phyloP scores from a whole-genome alignment of 2,888 invertebrate species.

The Poecilobothrus nobilitatus region DNA sequence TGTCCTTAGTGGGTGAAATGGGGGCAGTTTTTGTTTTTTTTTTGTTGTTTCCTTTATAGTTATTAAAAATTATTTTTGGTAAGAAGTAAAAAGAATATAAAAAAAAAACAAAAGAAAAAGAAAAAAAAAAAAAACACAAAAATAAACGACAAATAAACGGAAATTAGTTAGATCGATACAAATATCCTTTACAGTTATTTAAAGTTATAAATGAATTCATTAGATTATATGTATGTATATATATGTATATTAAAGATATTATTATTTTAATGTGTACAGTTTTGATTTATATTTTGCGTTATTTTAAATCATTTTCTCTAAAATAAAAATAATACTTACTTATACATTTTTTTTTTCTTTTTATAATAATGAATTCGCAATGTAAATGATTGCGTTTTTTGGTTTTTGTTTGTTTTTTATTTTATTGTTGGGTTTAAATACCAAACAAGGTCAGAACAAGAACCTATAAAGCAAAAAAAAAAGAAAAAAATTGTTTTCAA shows the following conservation, averaged over 20 bases:
- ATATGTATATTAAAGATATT: not conserved
- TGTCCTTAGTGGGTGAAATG: constrained; percentile 5
- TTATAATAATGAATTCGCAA: no score
- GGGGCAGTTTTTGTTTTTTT: not conserved
- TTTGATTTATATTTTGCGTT: not conserved
- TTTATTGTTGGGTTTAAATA: no score
- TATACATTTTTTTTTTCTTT: no score
- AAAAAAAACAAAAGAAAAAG: no score
- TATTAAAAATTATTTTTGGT: not conserved
- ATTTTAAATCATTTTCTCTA: not conserved
- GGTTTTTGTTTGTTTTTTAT: no score
- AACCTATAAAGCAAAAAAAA: no score
- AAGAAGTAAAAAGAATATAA: not conserved
- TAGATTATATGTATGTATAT: not conserved
- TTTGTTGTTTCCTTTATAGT: not conserved
- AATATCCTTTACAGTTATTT: constrained; percentile 3
- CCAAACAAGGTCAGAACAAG: no score
- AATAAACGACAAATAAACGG: not conserved
- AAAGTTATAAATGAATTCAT: not conserved
- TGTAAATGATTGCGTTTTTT: no score
- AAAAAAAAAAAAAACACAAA: not conserved
- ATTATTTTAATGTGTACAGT: not conserved
- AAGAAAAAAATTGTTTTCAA: no score
- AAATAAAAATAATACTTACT: no score
- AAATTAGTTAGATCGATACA: constrained; percentile 1